A percentile compares a stretch with the other conserved stretches of the same genome.
phyloP scores from a whole-genome alignment of 2,888 invertebrate species.

The Synergus gifuensis region DNA sequence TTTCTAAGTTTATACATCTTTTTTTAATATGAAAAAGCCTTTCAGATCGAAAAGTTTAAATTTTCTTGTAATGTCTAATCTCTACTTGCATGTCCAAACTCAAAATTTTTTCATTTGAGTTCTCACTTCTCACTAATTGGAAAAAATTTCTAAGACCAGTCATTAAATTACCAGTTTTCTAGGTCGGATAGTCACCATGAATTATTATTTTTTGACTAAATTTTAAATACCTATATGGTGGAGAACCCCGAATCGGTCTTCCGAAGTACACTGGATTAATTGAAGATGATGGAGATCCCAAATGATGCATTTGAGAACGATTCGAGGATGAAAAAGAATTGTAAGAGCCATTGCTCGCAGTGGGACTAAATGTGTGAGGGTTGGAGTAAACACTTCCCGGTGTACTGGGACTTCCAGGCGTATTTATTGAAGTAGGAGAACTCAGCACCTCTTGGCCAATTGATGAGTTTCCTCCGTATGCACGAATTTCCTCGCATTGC shows the following conservation, averaged over 20 bases:
- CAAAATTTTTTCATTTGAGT: no score
- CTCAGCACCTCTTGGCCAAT: constrained; percentile 66
- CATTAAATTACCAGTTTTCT: not conserved
- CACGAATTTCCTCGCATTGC: constrained; percentile 26
- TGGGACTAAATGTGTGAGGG: constrained; percentile 65
- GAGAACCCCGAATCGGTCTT: constrained; percentile 72
- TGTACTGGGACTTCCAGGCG: constrained; percentile 71
- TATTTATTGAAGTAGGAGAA: constrained; percentile 69
- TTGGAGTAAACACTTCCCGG: constrained; percentile 71
- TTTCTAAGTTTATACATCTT: not conserved
- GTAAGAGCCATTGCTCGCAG: constrained; percentile 53
- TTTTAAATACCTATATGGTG: constrained; percentile 68
- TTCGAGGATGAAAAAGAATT: constrained; percentile 58
- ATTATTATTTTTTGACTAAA: constrained; percentile 43
- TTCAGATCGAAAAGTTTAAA: no score
- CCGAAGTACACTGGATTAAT: constrained; percentile 66
- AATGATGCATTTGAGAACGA: constrained; percentile 60
- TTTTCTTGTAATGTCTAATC: no score
- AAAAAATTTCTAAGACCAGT: no score
- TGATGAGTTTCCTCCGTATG: constrained; percentile 46
- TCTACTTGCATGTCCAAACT: no score
- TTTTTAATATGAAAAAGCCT: no score
- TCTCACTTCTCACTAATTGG: no score
- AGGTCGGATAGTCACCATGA: not conserved
- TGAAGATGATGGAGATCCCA: constrained; percentile 63